These are phyloP conservation scores for Akabosia matsudoensis DNA, from an alignment of 1,140 invertebrate species.

Conservation along the genomic window DNA sequence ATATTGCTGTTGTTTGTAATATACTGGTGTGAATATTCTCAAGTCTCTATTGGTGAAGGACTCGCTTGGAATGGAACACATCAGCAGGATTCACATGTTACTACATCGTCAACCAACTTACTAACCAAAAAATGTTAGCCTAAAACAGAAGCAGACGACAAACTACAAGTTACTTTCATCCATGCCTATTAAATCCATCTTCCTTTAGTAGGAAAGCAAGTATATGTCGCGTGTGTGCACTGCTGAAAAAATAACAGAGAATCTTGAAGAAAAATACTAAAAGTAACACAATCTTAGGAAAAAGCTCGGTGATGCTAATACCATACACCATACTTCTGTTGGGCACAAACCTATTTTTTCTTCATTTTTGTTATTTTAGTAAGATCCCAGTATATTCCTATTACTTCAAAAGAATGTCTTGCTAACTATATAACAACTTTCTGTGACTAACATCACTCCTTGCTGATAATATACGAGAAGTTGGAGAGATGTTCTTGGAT, in stretches of 20 bases:
- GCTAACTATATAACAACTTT: background rate
- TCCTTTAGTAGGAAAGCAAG: background rate
- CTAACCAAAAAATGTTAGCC: background rate
- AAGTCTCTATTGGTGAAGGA: no score
- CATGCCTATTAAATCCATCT: background rate
- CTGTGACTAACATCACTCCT: background rate
- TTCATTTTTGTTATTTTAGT: background rate
- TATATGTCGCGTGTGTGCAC: background rate
- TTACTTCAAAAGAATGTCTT: no score
- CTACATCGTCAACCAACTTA: background rate
- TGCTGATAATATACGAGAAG: slow-evolving; percentile 20
- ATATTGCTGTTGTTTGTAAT: no score
- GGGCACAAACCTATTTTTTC: no score
- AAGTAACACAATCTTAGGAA: background rate
- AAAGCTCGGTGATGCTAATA: background rate
- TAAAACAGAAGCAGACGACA: slow-evolving; percentile 9
- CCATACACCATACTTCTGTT: background rate
- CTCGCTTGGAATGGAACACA: slow-evolving; percentile 4
- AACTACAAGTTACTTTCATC: slow-evolving; percentile 10
- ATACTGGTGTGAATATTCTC: no score
- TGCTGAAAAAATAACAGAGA: background rate
- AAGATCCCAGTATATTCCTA: no score
- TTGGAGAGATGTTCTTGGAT: slow-evolving; percentile 23
- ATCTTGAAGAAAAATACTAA: slow-evolving; percentile 1
- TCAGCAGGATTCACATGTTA: background rate